Evolutionary conservation across 2,888 invertebrate species (phyloP).

Genomic region (Lithodes maja): DNA sequence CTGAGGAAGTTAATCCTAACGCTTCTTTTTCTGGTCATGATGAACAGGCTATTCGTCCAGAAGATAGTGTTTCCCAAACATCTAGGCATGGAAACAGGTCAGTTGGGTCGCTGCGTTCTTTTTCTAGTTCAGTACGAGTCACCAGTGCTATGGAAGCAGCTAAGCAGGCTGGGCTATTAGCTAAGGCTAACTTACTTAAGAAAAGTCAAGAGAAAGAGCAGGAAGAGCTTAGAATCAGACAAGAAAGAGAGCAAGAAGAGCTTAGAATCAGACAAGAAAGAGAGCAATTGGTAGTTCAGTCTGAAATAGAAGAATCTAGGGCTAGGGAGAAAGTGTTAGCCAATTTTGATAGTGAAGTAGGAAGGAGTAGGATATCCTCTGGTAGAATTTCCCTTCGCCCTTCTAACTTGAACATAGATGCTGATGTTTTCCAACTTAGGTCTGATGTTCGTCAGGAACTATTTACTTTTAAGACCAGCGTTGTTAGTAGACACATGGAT

Average conservation of each 20-base stretch:
- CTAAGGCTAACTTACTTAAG: background rate
- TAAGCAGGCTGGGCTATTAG: background rate
- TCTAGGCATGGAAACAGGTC: background rate
- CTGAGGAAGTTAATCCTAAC: background rate
- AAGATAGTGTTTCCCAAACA: constrained; percentile 3
- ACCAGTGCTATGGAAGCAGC: background rate
- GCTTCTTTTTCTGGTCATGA: background rate
- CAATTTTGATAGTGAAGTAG: background rate
- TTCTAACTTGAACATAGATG: constrained; percentile 6
- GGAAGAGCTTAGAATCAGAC: no score
- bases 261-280: background rate
- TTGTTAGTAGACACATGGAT: background rate
- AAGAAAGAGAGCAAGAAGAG: no score
- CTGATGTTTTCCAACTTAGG: constrained; percentile 2
- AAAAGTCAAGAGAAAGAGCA: background rate
- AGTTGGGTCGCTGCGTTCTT: background rate
- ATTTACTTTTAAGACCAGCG: background rate
- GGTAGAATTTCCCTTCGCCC: background rate
- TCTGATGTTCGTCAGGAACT: background rate
- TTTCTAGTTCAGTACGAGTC: background rate
- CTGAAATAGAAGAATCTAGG: constrained; percentile 1
- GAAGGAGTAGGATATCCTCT: background rate
- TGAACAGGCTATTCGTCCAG: constrained; percentile 1
- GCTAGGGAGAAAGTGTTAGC: background rate
- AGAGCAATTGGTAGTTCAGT: background rate